Percentiles rank a stretch among this genome's conserved stretches.
Conservation (phyloP, 2,888 invertebrate genomes). For the Oxystoma pomonae region DNA sequence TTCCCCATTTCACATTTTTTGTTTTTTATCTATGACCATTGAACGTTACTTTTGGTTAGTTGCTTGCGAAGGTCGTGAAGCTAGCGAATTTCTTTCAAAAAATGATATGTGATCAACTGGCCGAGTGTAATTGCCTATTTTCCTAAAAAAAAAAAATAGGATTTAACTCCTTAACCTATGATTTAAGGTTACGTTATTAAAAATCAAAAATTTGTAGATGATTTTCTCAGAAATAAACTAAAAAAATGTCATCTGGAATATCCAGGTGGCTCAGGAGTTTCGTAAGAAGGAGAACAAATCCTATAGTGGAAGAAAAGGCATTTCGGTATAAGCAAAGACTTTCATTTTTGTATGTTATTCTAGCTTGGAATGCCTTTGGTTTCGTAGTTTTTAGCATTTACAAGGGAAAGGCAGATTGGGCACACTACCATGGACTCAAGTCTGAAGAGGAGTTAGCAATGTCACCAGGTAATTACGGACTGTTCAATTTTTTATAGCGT, state of each 20-base stretch:
- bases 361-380: conserved; percentile 71
- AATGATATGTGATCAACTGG: too few relatives aligned
- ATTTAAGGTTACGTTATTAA: too few relatives aligned
- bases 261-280: conserved; percentile 50
- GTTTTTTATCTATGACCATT: conserved; percentile 13
- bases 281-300: conserved; percentile 49
- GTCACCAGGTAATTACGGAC: conserved; percentile 56
- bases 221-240: too few relatives aligned
- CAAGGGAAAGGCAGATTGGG: conserved; percentile 64
- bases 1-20: conserved; percentile 19
- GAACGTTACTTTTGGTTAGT: too few relatives aligned
- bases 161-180: too few relatives aligned
- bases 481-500: too few relatives aligned
- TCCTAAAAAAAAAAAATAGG: too few relatives aligned
- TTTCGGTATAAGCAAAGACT: conserved; percentile 58
- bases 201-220: too few relatives aligned
- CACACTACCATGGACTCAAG: conserved; percentile 60
- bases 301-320: conserved; percentile 53
- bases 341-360: conserved; percentile 59
- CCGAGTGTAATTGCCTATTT: too few relatives aligned
- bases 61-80: too few relatives aligned
- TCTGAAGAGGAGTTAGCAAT: conserved; percentile 54
- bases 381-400: conserved; percentile 56
- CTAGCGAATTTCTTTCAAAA: conserved; percentile 5
- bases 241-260: too few relatives aligned